These are phyloP conservation scores for Mystacides longicornis DNA, from an alignment of 2,888 invertebrate species.

Conservation along the genomic window DNA sequence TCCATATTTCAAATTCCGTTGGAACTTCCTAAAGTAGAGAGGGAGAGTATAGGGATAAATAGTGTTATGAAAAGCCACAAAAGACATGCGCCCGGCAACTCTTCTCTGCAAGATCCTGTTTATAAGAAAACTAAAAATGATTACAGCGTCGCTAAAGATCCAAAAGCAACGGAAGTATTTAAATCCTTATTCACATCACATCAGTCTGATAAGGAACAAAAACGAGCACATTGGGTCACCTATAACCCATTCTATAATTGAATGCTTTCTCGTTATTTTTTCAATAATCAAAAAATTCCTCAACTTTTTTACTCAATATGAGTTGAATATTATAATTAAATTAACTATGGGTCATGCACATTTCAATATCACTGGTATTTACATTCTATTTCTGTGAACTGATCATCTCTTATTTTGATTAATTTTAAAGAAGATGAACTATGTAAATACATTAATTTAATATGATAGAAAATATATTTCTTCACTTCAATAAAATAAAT, in stretches of 20 bases:
- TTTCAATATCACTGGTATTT: too few relatives aligned
- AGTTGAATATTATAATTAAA: too few relatives aligned
- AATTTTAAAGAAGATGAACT: too few relatives aligned
- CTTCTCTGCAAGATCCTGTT: slow-evolving; percentile 53
- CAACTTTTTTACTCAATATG: too few relatives aligned
- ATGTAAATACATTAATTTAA: too few relatives aligned
- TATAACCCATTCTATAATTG: slow-evolving; percentile 93
- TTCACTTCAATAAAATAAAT: too few relatives aligned
- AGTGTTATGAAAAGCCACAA: slow-evolving; percentile 22
- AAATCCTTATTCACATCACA: slow-evolving; percentile 94
- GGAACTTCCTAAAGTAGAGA: slow-evolving; percentile 10
- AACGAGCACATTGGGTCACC: slow-evolving; percentile 94
- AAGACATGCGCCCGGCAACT: slow-evolving; percentile 36
- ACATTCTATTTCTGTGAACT: too few relatives aligned
- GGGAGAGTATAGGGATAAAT: slow-evolving; percentile 4
- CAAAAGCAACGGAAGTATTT: slow-evolving; percentile 81
- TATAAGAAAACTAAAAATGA: slow-evolving; percentile 70
- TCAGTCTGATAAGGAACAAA: slow-evolving; percentile 76
- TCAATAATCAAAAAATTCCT: too few relatives aligned
- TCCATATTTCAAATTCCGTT: slow-evolving; percentile 18
- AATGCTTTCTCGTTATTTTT: too few relatives aligned
- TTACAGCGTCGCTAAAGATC: slow-evolving; percentile 86
- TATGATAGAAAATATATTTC: too few relatives aligned
- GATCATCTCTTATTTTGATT: too few relatives aligned
- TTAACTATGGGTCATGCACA: too few relatives aligned